Conservation (phyloP, 2,113 vertebrate species). For the Corapipo altera region DNA sequence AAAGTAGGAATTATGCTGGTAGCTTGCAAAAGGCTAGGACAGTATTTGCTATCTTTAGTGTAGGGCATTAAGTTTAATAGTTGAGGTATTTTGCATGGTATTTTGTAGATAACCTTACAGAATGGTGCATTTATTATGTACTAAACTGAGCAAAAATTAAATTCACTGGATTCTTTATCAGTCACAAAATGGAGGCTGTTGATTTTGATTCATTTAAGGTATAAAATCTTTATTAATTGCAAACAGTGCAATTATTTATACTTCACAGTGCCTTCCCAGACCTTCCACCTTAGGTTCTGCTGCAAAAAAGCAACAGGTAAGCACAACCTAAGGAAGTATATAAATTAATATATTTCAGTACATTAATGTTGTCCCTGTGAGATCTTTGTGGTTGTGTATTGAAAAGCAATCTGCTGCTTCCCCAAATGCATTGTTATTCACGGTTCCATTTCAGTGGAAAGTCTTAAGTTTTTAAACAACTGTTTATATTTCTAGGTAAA, state of each 20-base stretch:
- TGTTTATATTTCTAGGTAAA: slow-evolving; percentile 79
- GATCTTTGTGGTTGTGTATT: slow-evolving; percentile 85
- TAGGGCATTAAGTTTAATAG: slow-evolving; percentile 73
- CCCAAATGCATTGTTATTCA: slow-evolving; percentile 79
- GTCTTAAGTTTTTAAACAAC: slow-evolving; percentile 74
- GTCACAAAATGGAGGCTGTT: slow-evolving; percentile 89
- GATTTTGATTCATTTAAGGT: slow-evolving; percentile 87
- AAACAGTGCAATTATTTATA: slow-evolving; percentile 97
- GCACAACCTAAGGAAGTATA: slow-evolving; percentile 96
- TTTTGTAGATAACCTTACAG: slow-evolving; percentile 74
- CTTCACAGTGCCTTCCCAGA: slow-evolving; percentile 99
- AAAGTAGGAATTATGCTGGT: slow-evolving; percentile 58
- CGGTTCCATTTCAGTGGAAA: slow-evolving; percentile 79
- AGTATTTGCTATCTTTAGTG: slow-evolving; percentile 65
- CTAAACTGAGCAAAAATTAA: slow-evolving; percentile 70
- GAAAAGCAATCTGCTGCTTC: slow-evolving; percentile 81
- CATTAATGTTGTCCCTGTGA: slow-evolving; percentile 86
- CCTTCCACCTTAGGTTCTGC: slow-evolving; percentile 99
- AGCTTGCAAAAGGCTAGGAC: slow-evolving; percentile 70
- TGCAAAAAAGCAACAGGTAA: slow-evolving; percentile 99
- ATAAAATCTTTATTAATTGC: slow-evolving; percentile 96
- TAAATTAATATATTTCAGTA: slow-evolving; percentile 80
- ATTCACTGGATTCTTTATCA: slow-evolving; percentile 81
- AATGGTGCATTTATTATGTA: slow-evolving; percentile 77
- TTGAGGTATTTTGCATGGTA: slow-evolving; percentile 80